These are phyloP conservation scores for Coracopsis vasa DNA, from an alignment of 2,113 vertebrate species.

Conservation along the genomic window DNA sequence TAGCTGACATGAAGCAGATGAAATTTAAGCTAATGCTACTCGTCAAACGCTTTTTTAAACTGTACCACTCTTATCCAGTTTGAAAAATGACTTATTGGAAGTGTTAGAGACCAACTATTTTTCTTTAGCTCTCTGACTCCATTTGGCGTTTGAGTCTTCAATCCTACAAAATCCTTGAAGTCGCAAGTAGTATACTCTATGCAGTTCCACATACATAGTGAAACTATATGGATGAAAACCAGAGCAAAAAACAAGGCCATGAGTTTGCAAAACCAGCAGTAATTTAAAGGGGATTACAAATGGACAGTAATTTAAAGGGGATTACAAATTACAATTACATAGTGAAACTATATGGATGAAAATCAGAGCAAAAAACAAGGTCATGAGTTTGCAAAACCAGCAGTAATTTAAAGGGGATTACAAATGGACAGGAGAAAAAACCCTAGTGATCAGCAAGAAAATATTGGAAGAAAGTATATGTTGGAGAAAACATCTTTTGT, in stretches of 20 bases:
- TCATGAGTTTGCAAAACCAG: neutral
- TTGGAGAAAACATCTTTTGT: neutral
- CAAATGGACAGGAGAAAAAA: neutral
- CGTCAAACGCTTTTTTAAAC: neutral
- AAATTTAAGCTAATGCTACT: neutral
- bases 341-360: neutral
- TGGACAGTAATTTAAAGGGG: too few species aligned
- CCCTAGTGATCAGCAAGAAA: neutral
- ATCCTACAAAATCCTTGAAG: neutral
- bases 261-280: neutral
- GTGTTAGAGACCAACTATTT: neutral
- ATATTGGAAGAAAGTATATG: neutral
- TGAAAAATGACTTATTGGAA: slow-evolving; percentile 3
- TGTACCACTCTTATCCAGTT: neutral
- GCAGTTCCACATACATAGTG: neutral
- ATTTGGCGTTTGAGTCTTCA: neutral
- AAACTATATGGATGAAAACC: neutral
- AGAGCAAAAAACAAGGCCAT: neutral
- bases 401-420: neutral
- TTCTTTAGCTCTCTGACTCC: neutral
- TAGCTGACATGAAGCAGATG: neutral
- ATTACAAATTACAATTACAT: too few species aligned
- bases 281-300: neutral
- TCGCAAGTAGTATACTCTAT: neutral
- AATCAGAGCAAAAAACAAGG: neutral